Percentiles rank a stretch among this genome's conserved stretches.
These are phyloP conservation scores for Drosophila antonietae DNA, from an alignment of 2,888 invertebrate species.

Conservation along the genomic window DNA sequence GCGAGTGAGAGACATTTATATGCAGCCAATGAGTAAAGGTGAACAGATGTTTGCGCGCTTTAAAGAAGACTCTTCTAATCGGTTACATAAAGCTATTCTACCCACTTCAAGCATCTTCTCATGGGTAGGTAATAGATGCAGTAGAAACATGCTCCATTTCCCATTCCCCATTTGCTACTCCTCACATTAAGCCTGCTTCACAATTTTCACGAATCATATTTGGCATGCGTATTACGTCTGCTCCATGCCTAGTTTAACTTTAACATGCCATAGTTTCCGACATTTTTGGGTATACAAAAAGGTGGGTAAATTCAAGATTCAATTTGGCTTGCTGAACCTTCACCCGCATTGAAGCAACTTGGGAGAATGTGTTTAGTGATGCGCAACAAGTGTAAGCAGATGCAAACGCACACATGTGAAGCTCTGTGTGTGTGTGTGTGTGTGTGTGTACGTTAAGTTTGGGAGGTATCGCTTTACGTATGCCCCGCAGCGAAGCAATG, in stretches of 20 bases:
- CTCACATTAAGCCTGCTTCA: too few relatives aligned
- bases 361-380: background rate
- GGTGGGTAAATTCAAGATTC: constrained; percentile 18
- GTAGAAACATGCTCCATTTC: too few relatives aligned
- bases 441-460: constrained; percentile 9
- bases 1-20: too few relatives aligned
- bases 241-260: background rate
- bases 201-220: too few relatives aligned
- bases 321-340: background rate
- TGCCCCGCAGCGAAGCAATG: constrained; percentile 19
- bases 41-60: too few relatives aligned
- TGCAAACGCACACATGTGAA: background rate
- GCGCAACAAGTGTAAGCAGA: constrained; percentile 59
- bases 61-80: too few relatives aligned
- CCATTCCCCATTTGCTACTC: too few relatives aligned
- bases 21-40: too few relatives aligned
- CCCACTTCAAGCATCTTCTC: too few relatives aligned
- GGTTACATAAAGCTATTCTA: too few relatives aligned
- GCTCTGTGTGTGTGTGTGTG: background rate
- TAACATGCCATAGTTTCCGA: background rate
- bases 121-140: too few relatives aligned
- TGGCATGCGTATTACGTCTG: background rate
- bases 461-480: constrained; percentile 38
- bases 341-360: background rate
- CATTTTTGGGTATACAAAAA: background rate